Conservation (phyloP, 2,888 invertebrate genomes). For the Rhagonycha fulva region DNA sequence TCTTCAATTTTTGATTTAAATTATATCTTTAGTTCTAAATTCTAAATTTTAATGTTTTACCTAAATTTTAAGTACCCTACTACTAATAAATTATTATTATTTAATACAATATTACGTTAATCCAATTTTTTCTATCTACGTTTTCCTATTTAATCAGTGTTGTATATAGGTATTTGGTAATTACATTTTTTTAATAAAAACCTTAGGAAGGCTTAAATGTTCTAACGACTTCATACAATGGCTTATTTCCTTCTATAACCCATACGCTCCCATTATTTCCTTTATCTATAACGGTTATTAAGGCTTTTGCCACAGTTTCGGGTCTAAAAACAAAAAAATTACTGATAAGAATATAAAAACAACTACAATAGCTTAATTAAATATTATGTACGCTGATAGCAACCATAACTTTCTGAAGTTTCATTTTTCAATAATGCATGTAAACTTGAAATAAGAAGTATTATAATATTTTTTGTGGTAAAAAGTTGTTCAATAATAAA, state of each 20-base stretch:
- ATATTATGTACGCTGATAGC: neutral
- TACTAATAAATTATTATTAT: neutral
- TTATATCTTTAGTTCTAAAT: neutral
- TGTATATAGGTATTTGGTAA: neutral
- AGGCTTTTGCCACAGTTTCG: constrained; percentile 45
- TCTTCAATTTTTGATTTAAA: neutral
- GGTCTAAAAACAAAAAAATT: constrained; percentile 11
- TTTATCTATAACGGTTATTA: constrained; percentile 49
- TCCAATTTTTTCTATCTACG: too few relatives aligned
- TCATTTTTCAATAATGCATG: neutral
- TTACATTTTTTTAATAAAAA: neutral
- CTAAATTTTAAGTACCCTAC: neutral
- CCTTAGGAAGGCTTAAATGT: constrained; percentile 9
- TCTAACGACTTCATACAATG: constrained; percentile 47
- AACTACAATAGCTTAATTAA: neutral
- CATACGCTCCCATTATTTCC: constrained; percentile 60
- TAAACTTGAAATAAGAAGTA: neutral
- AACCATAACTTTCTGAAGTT: neutral
- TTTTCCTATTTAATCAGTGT: neutral
- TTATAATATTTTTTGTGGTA: neutral
- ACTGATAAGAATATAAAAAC: neutral
- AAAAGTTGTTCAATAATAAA: neutral
- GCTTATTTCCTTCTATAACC: constrained; percentile 57
- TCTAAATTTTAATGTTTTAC: neutral
- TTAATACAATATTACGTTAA: neutral